Percentiles rank a stretch among this genome's conserved stretches.
These are phyloP conservation scores for Xiphophorus hellerii DNA, from an alignment of 2,113 vertebrate genomes.

Conservation along the genomic window DNA sequence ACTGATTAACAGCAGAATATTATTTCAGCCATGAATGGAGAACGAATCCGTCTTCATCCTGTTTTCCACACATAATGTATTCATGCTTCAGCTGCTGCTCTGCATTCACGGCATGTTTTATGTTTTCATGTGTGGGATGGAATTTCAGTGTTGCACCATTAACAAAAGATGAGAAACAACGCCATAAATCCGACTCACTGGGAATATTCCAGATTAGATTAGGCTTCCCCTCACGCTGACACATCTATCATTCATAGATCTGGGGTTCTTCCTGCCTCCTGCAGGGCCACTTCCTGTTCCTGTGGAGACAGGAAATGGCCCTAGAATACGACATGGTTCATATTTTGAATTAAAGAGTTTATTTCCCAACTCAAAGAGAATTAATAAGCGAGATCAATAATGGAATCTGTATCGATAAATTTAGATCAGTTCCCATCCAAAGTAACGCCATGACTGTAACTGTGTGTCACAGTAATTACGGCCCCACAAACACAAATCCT, in stretches of 20 bases:
- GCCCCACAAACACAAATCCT: no score
- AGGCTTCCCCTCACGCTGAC: neutral
- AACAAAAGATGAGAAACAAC: neutral
- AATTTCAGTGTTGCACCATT: neutral
- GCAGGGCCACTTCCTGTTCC: slow-evolving; percentile 60
- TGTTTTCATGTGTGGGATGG: neutral
- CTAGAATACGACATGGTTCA: no score
- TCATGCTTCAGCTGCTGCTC: neutral
- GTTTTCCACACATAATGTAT: slow-evolving; percentile 6
- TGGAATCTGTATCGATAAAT: no score
- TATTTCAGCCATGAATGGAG: neutral
- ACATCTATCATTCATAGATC: slow-evolving; percentile 25
- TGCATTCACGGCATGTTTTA: neutral
- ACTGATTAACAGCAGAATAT: neutral
- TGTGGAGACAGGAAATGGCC: slow-evolving; percentile 21
- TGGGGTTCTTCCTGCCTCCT: slow-evolving; percentile 39
- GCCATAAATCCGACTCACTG: neutral
- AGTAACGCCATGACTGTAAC: no score
- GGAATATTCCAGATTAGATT: no score
- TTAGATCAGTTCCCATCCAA: no score
- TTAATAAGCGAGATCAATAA: no score
- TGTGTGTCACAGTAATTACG: no score
- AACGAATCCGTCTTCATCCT: neutral
- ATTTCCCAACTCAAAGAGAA: no score
- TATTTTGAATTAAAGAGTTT: no score